Percentiles rank a stretch among this genome's conserved stretches.
Conservation (phyloP, 2,113 vertebrate genomes). For the Scortum barcoo region DNA sequence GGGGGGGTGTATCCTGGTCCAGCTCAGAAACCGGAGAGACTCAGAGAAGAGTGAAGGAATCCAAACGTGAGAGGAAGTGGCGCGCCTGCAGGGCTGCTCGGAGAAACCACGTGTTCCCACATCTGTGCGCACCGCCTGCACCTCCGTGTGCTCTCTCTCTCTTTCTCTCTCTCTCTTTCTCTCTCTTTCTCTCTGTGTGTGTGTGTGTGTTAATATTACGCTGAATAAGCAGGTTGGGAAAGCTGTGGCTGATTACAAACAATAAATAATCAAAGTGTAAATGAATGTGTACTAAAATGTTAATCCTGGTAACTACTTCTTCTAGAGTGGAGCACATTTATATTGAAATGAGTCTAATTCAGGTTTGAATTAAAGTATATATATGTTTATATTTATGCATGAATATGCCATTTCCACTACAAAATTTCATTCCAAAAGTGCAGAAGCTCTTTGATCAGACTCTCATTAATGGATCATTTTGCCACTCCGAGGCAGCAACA, state of each 20-base stretch:
- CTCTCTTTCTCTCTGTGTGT: no score
- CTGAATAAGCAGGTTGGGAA: background rate
- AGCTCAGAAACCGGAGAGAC: slow-evolving; percentile 54
- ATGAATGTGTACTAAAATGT: background rate
- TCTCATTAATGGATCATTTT: no score
- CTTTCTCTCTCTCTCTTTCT: no score
- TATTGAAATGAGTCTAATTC: background rate
- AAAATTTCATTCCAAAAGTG: background rate
- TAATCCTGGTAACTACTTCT: background rate
- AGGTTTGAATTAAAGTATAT: background rate
- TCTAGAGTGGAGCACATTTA: background rate
- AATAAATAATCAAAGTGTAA: background rate
- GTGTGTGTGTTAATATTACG: background rate
- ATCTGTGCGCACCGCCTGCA: slow-evolving; percentile 67
- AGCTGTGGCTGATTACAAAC: background rate
- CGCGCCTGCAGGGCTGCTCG: slow-evolving; percentile 64
- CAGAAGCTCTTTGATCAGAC: no score
- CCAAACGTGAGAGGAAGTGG: slow-evolving; percentile 74
- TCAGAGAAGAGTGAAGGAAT: slow-evolving; percentile 53
- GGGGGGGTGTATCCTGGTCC: slow-evolving; percentile 45
- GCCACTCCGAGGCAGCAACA: no score
- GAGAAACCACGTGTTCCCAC: slow-evolving; percentile 83
- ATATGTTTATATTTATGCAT: no score
- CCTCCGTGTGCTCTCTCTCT: no score
- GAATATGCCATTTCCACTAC: background rate